Conservation (phyloP, 1,140 invertebrate genomes). For the Aphidius gifuensis region DNA sequence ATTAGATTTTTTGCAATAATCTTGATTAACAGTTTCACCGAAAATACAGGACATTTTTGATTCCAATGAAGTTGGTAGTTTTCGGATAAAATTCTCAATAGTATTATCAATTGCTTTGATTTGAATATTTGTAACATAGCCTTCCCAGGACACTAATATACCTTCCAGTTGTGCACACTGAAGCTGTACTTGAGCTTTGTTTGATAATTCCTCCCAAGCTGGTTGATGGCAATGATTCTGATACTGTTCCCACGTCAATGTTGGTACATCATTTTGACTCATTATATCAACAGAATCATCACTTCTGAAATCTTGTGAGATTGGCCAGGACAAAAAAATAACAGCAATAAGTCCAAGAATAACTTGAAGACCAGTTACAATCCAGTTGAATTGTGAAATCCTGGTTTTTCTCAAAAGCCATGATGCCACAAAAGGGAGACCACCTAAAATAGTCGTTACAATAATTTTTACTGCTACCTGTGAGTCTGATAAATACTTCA, state of each 20-base stretch:
- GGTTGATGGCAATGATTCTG: constrained; percentile 69
- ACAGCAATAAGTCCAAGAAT: constrained; percentile 46
- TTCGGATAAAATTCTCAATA: background rate
- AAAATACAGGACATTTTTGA: constrained; percentile 66
- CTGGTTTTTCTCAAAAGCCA: constrained; percentile 63
- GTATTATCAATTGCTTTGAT: constrained; percentile 62
- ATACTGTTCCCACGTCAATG: constrained; percentile 66
- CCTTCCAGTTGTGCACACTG: constrained; percentile 68
- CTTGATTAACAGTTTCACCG: constrained; percentile 59
- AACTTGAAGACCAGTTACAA: constrained; percentile 63
- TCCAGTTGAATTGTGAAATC: constrained; percentile 57
- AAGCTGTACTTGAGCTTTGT: constrained; percentile 63
- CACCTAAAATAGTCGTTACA: constrained; percentile 57
- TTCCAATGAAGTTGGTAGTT: constrained; percentile 45
- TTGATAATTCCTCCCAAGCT: constrained; percentile 65
- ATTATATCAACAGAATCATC: constrained; percentile 24
- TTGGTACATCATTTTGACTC: constrained; percentile 39
- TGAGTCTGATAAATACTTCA: constrained; percentile 67
- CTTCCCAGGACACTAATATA: constrained; percentile 67
- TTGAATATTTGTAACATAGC: constrained; percentile 66
- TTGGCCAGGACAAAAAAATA: constrained; percentile 53
- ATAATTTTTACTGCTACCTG: constrained; percentile 61
- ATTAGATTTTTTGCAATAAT: constrained; percentile 52
- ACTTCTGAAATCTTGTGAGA: constrained; percentile 50
- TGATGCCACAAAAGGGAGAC: constrained; percentile 59